Evolutionary conservation across 1,140 invertebrate genomes (phyloP), one percentile per base, ranked within the genome.

Genomic region (Aphaenogaster floridana): DNA sequence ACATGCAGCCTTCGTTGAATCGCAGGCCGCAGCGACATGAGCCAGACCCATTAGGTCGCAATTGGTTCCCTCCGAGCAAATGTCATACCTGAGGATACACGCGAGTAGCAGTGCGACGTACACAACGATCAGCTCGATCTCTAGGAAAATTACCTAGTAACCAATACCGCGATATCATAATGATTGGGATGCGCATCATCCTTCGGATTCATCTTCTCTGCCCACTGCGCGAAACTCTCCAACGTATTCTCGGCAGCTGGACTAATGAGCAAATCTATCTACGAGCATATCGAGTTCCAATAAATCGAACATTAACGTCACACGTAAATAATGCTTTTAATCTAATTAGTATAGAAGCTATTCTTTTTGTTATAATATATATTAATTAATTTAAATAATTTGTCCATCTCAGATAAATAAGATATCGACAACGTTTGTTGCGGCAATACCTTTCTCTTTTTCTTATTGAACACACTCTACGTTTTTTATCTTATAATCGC

Each of bases 141-240:
- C 28, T 17, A 34, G n/a, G 3, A 36, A 61, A 71, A 42, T 68
- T 59, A 97, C 97, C 97, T 97, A 9, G 97, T 98, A 13, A 98
- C 91, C 9, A 98, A 95, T 79, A 97, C 96, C 2, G 97, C 97
- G 17, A 98, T 96, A 92, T 98, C 97, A 92, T 97, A 97, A 93
- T 98, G 97, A 90, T 97, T 96, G 0, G 97, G 97, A 94, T 97
- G 96, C 7, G 95, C 93, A n/a, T 96, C 95, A 89, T 97, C 96
- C 72, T 95, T 95, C 0, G 97, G 96, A 95, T 98, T 97, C 66
- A 97, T 95, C 50, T 95, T 96, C n/a, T 95, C 93, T 83, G 97
- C 96, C 97, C 97, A 98, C 71, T 96, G 95, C 88, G 97, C 97
- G 92, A 98, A 97, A 93, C 96, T 97, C 0, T 94, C 94, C 36